phyloP scores from a whole-genome alignment of 2,797 vertebrate genomes.

The Rhyacichthys aspro region DNA sequence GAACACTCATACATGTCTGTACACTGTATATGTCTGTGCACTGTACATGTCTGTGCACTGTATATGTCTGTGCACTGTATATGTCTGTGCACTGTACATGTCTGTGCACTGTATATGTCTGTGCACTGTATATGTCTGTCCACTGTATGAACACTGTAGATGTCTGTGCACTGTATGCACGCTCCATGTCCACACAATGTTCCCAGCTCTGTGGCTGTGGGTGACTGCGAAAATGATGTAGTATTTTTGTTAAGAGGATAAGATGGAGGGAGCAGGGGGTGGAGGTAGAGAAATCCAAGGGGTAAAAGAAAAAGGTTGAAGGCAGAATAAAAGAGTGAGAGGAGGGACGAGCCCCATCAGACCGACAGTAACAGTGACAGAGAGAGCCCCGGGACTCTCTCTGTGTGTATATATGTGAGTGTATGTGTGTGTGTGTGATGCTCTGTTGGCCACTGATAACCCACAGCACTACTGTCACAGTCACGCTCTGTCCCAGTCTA shows the following conservation, averaged over 20 bases:
- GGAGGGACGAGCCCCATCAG: not conserved
- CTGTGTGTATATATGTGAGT: not conserved
- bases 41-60: no score
- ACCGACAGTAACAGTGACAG: not conserved
- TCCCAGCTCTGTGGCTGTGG: no score
- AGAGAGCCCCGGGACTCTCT: not conserved
- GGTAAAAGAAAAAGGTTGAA: not conserved
- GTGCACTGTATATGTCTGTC: no score
- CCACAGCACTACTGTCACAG: not conserved
- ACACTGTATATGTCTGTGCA: no score
- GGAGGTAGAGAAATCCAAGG: not conserved
- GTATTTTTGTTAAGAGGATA: not conserved
- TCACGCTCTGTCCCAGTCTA: not conserved
- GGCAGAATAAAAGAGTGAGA: constrained; percentile 2
- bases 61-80: no score
- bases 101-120: no score
- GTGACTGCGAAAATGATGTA: not conserved
- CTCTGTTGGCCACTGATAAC: constrained; percentile 24
- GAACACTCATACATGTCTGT: no score
- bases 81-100: no score
- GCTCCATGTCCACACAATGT: no score
- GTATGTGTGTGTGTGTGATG: not conserved
- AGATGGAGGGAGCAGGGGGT: not conserved
- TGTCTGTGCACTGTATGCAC: no score
- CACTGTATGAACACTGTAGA: no score